These are phyloP conservation scores for Ctenopoma multispine DNA, from an alignment of 2,797 vertebrate genomes.

Conservation along the genomic window DNA sequence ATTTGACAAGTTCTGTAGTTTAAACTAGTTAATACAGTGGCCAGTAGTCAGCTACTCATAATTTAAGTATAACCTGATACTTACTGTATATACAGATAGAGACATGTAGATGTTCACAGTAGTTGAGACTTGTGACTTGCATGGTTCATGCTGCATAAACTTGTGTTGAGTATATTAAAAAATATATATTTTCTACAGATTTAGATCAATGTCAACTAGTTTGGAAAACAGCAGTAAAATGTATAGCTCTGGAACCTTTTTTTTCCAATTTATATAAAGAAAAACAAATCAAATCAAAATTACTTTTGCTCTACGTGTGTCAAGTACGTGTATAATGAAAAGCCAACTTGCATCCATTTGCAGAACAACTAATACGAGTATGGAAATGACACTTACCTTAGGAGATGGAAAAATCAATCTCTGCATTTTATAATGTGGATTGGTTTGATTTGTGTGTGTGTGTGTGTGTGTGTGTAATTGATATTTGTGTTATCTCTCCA, in stretches of 20 bases:
- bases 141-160: neutral
- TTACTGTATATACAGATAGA: too few species aligned
- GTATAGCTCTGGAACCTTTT: neutral
- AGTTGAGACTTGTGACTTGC: too few species aligned
- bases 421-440: conserved; percentile 1
- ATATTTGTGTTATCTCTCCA: conserved; percentile 11
- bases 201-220: neutral
- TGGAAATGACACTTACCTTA: conserved; percentile 78
- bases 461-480: conserved; percentile 9
- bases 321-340: conserved; percentile 23
- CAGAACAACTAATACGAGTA: conserved; percentile 14
- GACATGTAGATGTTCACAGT: too few species aligned
- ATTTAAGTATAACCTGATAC: neutral
- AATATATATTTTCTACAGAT: neutral
- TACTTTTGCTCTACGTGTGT: conserved; percentile 1
- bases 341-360: conserved; percentile 25
- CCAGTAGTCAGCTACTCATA: neutral
- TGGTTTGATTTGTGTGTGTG: conserved; percentile 18
- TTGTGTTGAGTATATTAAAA: neutral
- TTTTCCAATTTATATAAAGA: neutral
- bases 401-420: conserved; percentile 43
- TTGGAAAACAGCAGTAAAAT: neutral
- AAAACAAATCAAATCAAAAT: neutral
- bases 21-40: neutral
- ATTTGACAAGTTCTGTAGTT: neutral